Percentiles rank a stretch among this genome's conserved stretches.
These are phyloP conservation scores for Polypterus senegalus DNA, from an alignment of 2,113 vertebrate species.

Conservation along the genomic window DNA sequence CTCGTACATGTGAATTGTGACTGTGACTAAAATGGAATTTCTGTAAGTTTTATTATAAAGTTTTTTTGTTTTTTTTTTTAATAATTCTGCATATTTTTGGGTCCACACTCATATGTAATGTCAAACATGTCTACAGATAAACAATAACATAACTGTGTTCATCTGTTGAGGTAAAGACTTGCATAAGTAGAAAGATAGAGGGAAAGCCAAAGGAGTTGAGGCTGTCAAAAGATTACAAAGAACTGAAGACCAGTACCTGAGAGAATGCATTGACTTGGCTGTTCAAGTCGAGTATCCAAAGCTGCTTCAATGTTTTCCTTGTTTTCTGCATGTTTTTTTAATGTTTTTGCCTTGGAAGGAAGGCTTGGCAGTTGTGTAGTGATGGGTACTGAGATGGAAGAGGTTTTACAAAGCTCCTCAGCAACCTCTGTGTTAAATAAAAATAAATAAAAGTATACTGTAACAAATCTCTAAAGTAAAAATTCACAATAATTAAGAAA, in stretches of 20 bases:
- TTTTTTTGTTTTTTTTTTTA: too few relatives aligned
- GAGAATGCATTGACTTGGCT: conserved; percentile 30
- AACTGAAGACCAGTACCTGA: conserved; percentile 35
- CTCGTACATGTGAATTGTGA: too few relatives aligned
- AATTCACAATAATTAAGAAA: background rate
- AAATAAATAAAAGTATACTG: background rate
- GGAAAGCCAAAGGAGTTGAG: too few relatives aligned
- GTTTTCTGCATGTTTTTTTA: conserved; percentile 87
- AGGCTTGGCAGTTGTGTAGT: conserved; percentile 72
- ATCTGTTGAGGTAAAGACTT: too few relatives aligned
- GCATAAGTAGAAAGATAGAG: too few relatives aligned
- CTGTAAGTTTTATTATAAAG: too few relatives aligned
- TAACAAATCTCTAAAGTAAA: background rate
- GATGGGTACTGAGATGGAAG: conserved; percentile 59
- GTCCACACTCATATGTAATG: too few relatives aligned
- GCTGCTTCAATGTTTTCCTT: conserved; percentile 90
- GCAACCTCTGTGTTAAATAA: conserved; percentile 67
- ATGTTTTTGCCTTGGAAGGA: conserved; percentile 78
- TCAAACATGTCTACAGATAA: too few relatives aligned
- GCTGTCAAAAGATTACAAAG: too few relatives aligned
- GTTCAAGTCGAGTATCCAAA: conserved; percentile 49
- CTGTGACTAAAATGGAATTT: too few relatives aligned
- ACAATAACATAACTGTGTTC: too few relatives aligned
- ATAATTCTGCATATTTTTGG: too few relatives aligned
- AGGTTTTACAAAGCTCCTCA: conserved; percentile 85